Base-by-base conservation (phyloP, 2,888 invertebrate genomes). In the Pantelozetes paolii region DNA sequence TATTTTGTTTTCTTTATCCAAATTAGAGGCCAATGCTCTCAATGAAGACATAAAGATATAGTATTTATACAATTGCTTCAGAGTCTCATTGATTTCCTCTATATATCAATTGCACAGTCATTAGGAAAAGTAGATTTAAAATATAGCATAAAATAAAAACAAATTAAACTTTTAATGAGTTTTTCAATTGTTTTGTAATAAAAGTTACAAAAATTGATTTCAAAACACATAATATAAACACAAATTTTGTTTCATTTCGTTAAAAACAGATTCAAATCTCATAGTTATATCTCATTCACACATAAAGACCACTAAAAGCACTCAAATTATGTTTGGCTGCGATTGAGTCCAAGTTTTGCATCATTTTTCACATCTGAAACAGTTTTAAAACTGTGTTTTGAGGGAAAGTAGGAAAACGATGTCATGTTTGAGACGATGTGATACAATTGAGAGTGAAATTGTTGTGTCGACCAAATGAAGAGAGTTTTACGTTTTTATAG, bases 21-120 rank as follows among this genome's bases (percentile, higher is more conserved):
- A 64, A 40, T n/a, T 11, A n/a, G 64, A 64, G 64, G 64, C 30
- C 64, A 64, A 36, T 64, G 64, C 36, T 30, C 64, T 64, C n/a
- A 36, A 62, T 30, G 62, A 57, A 57, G 28, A 57, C 57, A 26
- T 15, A 13, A 1, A 54, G 54, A 36, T 36, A 36, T 11, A 36
- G 45, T 45, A 28, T 28, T 26, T 30, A 57, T 57, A 57, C 30
- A 30, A 57, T 57, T 13, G 57, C 30, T 18, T 30, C 13, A 57
- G 30, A 15, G n/a, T n/a, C n/a, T 13, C 57, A 57, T 57, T 18
- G 28, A 57, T 57, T 57, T 57, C 57, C 57, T 57, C 57, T 30
- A 57, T 57, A 57, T 23, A 57, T 30, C 54, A 23, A 54, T 54
- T 23, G 26, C 54, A 54, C 54, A 54, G 54, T 23, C 54, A 54